These are phyloP conservation scores for Blomia tropicalis DNA, from an alignment of 2,888 invertebrate species.

Conservation along the genomic window DNA sequence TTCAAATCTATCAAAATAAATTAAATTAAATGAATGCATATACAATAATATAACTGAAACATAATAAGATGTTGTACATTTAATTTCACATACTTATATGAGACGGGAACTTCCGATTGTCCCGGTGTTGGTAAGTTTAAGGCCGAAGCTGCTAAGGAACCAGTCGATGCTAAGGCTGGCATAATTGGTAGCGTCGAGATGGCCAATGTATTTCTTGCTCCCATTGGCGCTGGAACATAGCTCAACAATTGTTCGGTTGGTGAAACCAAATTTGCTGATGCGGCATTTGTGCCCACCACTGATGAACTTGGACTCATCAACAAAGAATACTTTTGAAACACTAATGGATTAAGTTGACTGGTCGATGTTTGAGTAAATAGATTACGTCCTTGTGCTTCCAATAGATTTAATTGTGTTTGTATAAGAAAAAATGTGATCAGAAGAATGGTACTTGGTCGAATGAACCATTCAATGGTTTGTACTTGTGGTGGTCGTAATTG, in stretches of 20 bases:
- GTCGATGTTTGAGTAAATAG: background rate
- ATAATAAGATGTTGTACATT: background rate
- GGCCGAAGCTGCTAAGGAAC: background rate
- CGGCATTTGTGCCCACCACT: conserved; percentile 12
- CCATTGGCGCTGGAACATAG: conserved; percentile 4
- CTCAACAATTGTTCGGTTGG: background rate
- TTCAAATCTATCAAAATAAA: conserved; percentile 2
- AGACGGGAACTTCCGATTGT: background rate
- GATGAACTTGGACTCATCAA: conserved; percentile 2
- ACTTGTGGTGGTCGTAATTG: too few relatives aligned
- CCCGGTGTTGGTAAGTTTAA: background rate
- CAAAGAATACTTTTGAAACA: conserved; percentile 5
- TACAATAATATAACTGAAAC: background rate
- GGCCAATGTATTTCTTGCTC: background rate
- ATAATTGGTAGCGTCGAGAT: background rate
- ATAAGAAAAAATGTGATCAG: too few relatives aligned
- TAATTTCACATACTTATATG: conserved; percentile 1
- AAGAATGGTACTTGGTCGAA: too few relatives aligned
- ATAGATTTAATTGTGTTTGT: too few relatives aligned
- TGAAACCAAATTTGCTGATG: background rate
- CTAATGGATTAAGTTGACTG: background rate
- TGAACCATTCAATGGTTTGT: too few relatives aligned
- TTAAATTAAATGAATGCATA: background rate
- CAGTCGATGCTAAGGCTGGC: background rate
- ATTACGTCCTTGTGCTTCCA: background rate